Evolutionary conservation across 2,113 vertebrate species (phyloP), one percentile per base, ranked within the genome.

Genomic region (Entelurus aequoreus): DNA sequence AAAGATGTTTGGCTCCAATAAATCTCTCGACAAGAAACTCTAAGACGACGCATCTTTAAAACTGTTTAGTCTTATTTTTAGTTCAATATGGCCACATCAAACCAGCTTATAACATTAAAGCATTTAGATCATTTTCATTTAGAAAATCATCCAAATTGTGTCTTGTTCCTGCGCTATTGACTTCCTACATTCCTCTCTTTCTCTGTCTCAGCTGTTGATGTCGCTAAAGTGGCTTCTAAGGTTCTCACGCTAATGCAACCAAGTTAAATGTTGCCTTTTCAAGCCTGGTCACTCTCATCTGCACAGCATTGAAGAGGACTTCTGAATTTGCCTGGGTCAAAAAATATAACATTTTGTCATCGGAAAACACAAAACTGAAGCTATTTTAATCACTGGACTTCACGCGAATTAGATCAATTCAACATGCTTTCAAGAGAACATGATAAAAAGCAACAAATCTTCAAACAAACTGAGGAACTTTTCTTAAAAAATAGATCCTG

Each of bases 371-470:
- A 21, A 51, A 10, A 53, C 52, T 6, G 49, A 46, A 46, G 12
- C 42, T 42, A 1, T 40, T 40, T 40, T 52, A 21, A 52, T 2
- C 21, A 35, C 14, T 16, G 1, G 38, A 56, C 8, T n/a, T 40
- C 52, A 54, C 6, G 37, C 8, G 9, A 16, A 15, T 11, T 10
- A 40, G 40, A 40, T 40, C 15, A 16, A 12, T 1, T 28, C 28
- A 28, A 28, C 28, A 28, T 8, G 5, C 16, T 48, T 47, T 60
- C 5, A 56, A 46, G 47, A 36, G 4, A 40, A 13, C 5, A 1
- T 5, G 54, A 52, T 48, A 53, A 53, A 59, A 51, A 9, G 7
- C 35, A 54, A 54, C 13, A 52, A 19, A 62, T 65, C 48, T 19
- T 36, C 19, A 54, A 48, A 19, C 3, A 4, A 63, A 37, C 7